Percentiles rank a stretch among this genome's conserved stretches.
These are phyloP conservation scores for Pristiophorus japonicus DNA, from an alignment of 2,113 vertebrate genomes.

Conservation along the genomic window DNA sequence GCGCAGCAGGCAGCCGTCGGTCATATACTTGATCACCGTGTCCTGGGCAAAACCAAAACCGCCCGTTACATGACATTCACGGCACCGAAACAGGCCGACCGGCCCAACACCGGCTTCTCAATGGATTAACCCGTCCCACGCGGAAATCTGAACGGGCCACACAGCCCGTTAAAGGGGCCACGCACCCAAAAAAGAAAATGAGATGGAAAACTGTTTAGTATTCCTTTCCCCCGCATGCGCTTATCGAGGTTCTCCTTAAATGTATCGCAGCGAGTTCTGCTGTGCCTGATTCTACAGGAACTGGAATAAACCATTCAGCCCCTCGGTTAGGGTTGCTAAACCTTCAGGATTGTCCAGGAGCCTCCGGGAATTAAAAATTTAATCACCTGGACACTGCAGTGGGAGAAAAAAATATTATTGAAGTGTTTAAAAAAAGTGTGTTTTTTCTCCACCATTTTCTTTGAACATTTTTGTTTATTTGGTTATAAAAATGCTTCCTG, in stretches of 20 bases:
- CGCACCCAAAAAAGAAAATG: too few species aligned
- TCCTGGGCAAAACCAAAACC: conserved; percentile 55
- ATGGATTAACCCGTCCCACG: too few species aligned
- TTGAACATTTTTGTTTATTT: too few species aligned
- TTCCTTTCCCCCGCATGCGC: not conserved
- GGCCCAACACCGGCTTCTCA: too few species aligned
- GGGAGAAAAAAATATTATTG: not conserved
- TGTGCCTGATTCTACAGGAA: not conserved
- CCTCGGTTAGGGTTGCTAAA: not conserved
- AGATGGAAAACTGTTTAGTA: too few species aligned
- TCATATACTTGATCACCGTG: conserved; percentile 89
- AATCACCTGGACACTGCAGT: not conserved
- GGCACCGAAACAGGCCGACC: not conserved
- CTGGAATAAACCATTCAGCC: not conserved
- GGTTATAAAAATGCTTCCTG: too few species aligned
- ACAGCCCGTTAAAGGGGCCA: too few species aligned
- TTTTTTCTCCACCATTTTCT: too few species aligned
- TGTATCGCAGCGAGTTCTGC: not conserved
- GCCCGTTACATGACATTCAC: not conserved
- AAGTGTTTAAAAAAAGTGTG: too few species aligned
- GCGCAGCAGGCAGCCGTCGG: conserved; percentile 87
- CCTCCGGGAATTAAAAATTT: not conserved
- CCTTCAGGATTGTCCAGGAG: not conserved
- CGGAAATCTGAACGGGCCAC: too few species aligned
- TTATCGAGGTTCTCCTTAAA: not conserved